Evolutionary conservation across 2,888 invertebrate genomes (phyloP), one percentile per base, ranked within the genome.

Genomic region (Trissonchulus latispiculum): DNA sequence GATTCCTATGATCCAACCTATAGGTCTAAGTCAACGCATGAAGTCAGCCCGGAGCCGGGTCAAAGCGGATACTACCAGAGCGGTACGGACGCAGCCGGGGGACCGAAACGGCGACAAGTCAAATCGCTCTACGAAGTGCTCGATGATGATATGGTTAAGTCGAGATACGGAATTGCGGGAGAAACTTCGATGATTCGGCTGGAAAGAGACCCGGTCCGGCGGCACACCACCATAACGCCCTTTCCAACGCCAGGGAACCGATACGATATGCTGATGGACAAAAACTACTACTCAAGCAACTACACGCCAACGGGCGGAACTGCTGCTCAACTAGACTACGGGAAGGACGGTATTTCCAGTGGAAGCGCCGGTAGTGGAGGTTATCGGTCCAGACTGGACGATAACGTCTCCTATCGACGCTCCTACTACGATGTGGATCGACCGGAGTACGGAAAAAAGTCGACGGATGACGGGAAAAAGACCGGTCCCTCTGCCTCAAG

Each of bases 301-400:
- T 33, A 68, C n/a, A 33, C 28, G 32, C 23, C 32, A 2, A 36
- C 36, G 8, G 15, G 36, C 33, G 36, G 8, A 15, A 36, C 35
- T n/a, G 8, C 8, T 33, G 66, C 66, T 18, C 8, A 8, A 15
- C 15, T 15, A 8, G 18, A 8, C 18, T 64, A 64, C 28, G 8
- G 8, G 35, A 64, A 8, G 31, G 66, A 28, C 66, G 66, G 66
- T 32, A n/a, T 32, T 15, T 8, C 69, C 15, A 31, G 35, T 15
- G 48, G 48, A 8, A 48, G 48, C 48, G 1, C 59, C 33, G 59
- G 59, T 3, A 59, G 23, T 1, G 75, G 75, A 23, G 68, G 70
- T 59, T 72, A 73, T 28, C 70, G 73, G n/a, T 64, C 74, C 29
- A 70, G 75, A 1, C 36, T 37, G 8, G 76, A 77, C 48, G 75